Percentiles rank a stretch among this genome's conserved stretches.
Conservation (phyloP, 2,113 vertebrate species). For the Amphilophus citrinellus region DNA sequence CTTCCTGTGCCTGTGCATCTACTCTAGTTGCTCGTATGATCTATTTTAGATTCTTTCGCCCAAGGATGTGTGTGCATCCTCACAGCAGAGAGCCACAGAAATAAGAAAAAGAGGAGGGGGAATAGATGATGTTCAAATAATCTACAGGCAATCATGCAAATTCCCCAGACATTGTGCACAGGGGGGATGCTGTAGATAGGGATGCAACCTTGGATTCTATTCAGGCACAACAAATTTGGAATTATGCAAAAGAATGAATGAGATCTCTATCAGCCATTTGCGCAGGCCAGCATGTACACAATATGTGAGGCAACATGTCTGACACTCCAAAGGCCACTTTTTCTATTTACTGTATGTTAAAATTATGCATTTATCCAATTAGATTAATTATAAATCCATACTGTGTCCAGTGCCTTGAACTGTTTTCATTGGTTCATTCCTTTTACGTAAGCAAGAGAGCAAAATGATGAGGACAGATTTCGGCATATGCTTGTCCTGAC, state of each 20-base stretch:
- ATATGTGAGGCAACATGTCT: conserved; percentile 37
- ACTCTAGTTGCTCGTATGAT: conserved; percentile 79
- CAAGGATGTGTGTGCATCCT: conserved; percentile 79
- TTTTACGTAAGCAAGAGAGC: conserved; percentile 26
- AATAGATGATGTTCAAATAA: conserved; percentile 78
- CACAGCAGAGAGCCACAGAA: conserved; percentile 71
- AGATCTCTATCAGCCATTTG: conserved; percentile 60
- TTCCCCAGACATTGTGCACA: conserved; percentile 59
- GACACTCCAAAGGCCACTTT: conserved; percentile 38
- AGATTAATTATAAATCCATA: conserved; percentile 43
- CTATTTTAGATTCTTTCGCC: conserved; percentile 82
- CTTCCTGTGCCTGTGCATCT: conserved; percentile 78
- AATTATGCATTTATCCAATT: conserved; percentile 44
- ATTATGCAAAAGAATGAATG: conserved; percentile 65
- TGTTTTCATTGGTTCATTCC: conserved; percentile 32
- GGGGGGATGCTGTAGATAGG: conserved; percentile 56
- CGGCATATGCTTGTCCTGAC: conserved; percentile 57
- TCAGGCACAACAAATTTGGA: conserved; percentile 72
- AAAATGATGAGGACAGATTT: conserved; percentile 32
- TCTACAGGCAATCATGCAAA: conserved; percentile 83
- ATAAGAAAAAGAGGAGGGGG: conserved; percentile 52
- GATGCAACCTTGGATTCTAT: conserved; percentile 50
- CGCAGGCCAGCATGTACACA: conserved; percentile 13
- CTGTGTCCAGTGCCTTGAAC: conserved; percentile 19
- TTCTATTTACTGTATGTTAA: conserved; percentile 21